A percentile compares a stretch with the other conserved stretches of the same genome.
phyloP scores from a whole-genome alignment of 2,888 invertebrate genomes.

The Lottia gigantea region DNA sequence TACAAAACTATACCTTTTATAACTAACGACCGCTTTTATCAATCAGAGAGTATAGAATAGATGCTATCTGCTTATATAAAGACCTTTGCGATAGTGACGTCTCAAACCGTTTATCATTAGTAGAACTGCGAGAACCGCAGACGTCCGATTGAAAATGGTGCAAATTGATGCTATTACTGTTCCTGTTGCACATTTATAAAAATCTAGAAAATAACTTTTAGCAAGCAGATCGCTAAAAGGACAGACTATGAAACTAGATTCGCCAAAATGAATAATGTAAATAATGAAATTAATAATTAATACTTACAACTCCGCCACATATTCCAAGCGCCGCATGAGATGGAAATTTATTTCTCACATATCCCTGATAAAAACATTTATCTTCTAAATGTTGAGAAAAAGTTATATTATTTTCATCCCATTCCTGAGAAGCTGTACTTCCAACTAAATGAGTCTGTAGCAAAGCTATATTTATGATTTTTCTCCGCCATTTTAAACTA shows the following conservation, averaged over 20 bases:
- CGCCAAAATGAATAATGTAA: not conserved
- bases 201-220: not conserved
- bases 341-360: constrained; percentile 55
- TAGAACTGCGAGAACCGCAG: too few relatives aligned
- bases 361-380: constrained; percentile 72
- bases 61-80: too few relatives aligned
- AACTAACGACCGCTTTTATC: too few relatives aligned
- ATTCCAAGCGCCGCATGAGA: constrained; percentile 38
- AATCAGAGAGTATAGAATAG: too few relatives aligned
- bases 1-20: too few relatives aligned
- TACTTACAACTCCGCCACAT: constrained; percentile 38
- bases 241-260: not conserved
- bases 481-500: constrained; percentile 28
- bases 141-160: too few relatives aligned
- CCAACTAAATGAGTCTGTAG: constrained; percentile 30
- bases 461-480: constrained; percentile 19
- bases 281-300: not conserved
- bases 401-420: constrained; percentile 38
- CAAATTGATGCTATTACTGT: not conserved
- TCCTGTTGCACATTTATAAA: not conserved
- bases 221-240: constrained; percentile 6
- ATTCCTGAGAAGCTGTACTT: constrained; percentile 31
- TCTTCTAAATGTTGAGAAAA: constrained; percentile 36
- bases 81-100: too few relatives aligned
- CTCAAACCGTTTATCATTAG: too few relatives aligned